Base-by-base conservation (phyloP, 2,888 invertebrate genomes). In the Spatulosminthurus flaviceps region DNA sequence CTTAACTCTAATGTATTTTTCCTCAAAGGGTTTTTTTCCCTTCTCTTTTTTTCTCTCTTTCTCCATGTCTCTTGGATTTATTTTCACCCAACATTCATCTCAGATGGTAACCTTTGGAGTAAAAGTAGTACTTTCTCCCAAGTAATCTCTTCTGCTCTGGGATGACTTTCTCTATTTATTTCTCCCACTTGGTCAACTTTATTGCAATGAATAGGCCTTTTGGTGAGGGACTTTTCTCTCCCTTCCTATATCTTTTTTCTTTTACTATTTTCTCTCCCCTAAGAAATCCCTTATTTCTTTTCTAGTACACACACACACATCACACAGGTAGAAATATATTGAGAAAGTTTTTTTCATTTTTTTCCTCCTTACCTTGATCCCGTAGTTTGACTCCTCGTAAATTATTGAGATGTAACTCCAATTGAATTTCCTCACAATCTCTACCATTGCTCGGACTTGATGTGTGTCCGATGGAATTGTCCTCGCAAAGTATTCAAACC, bases 391-490 rank as follows among this genome's bases (percentile, higher is more conserved):
- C 88, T 97, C 97, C 88, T 97, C 97, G 87, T 97, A 97, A 83
- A 97, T 93, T 85, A 97, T 95, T 75, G 96, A 96, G 24, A 97
- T 94, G 88, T 97, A 97, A 82, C 94, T 95, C 97, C 97, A 97
- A 71, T 92, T 92, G 89, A 97, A 92, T 84, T 90, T 90, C 86
- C 91, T 91, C 21, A 97, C 94, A 84, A 97, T 95, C 87, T 96
- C 95, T 24, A 97, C 95, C 95, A 97, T 97, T 0, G 95, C 97
- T 86, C 95, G 93, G 1, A 95, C 95, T 88, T 97, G 97, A 88
- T 96, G 94, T 87, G 94, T 94, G 88, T 97, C 97, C 0, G 96
- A 96, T 0, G 97, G 97, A 86, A 97, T 97, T 5, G 97, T 97
- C 67, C 97, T 90, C 1, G 95, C 93, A 89, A 97, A 97, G 88